Evolutionary conservation across 2,888 invertebrate genomes (phyloP).

Genomic region (Hydroisotoma schaefferi): DNA sequence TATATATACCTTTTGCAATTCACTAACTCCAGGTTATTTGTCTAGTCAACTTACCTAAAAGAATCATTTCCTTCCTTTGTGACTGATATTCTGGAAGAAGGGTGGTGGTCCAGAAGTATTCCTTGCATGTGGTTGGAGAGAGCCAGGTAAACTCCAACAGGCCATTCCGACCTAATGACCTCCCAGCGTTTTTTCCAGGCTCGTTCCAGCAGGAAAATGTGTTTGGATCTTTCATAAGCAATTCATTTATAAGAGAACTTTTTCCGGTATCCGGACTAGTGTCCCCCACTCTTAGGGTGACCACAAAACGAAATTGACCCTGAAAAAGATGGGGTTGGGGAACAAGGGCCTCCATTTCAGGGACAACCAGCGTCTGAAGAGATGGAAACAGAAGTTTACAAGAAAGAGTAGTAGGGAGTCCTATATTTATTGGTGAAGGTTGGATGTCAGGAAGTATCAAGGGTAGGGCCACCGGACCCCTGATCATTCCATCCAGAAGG

Average conservation of each 20-base stretch:
- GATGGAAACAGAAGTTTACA: not conserved
- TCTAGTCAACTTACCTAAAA: no score
- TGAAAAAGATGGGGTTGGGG: slow-evolving; percentile 7
- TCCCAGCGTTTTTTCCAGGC: not conserved
- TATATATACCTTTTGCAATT: no score
- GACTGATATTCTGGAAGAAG: not conserved
- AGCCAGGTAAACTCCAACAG: slow-evolving; percentile 14
- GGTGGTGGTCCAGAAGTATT: slow-evolving; percentile 1
- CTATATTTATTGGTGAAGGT: not conserved
- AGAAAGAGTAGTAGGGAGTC: not conserved
- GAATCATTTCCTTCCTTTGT: not conserved
- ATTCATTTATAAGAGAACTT: slow-evolving; percentile 4
- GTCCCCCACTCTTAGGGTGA: slow-evolving; percentile 8
- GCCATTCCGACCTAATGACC: slow-evolving; percentile 10
- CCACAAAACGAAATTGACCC: not conserved
- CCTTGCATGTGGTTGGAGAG: slow-evolving; percentile 8
- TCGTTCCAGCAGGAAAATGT: not conserved
- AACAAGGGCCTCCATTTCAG: slow-evolving; percentile 5
- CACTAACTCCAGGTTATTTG: no score
- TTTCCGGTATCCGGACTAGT: not conserved
- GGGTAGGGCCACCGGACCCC: slow-evolving; percentile 6
- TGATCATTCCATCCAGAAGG: not conserved
- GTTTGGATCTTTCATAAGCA: not conserved
- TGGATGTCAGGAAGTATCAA: slow-evolving; percentile 2
- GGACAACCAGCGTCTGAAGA: not conserved